Evolutionary conservation across 2,113 vertebrate species (phyloP).

Genomic region (Myocastor coypus): DNA sequence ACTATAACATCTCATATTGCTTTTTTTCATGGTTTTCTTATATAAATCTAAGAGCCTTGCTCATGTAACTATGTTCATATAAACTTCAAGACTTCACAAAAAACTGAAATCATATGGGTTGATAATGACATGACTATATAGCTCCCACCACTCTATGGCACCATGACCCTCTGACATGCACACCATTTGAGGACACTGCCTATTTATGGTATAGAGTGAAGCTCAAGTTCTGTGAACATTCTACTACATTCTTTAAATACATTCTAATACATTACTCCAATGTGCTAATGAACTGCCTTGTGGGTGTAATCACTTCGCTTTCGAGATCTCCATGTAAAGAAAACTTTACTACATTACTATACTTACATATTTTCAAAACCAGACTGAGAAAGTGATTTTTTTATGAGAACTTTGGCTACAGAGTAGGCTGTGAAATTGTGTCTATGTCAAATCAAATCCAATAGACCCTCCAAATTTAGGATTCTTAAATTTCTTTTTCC

Average conservation of each 20-base stretch:
- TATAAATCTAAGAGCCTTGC: not conserved
- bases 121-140: rapidly evolving
- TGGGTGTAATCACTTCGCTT: not conserved
- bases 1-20: not conserved
- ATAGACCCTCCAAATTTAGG: not conserved
- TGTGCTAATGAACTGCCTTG: not conserved
- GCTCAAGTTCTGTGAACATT: not conserved
- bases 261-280: not conserved
- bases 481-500: slow-evolving; percentile 7
- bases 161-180: not conserved
- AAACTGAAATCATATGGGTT: not conserved
- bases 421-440: slow-evolving; percentile 44
- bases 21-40: not conserved
- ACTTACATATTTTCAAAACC: not conserved
- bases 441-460: slow-evolving; percentile 33
- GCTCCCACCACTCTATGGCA: too few species aligned
- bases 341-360: not conserved
- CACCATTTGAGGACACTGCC: not conserved
- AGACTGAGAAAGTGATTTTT: not conserved
- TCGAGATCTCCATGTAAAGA: not conserved
- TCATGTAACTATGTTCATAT: not conserved
- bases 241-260: not conserved
- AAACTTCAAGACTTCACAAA: not conserved
- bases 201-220: not conserved
- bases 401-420: slow-evolving; percentile 11